A percentile compares a stretch with the other conserved stretches of the same genome.
Conservation (phyloP, 1,140 invertebrate genomes). For the Zaprionus inermis region DNA sequence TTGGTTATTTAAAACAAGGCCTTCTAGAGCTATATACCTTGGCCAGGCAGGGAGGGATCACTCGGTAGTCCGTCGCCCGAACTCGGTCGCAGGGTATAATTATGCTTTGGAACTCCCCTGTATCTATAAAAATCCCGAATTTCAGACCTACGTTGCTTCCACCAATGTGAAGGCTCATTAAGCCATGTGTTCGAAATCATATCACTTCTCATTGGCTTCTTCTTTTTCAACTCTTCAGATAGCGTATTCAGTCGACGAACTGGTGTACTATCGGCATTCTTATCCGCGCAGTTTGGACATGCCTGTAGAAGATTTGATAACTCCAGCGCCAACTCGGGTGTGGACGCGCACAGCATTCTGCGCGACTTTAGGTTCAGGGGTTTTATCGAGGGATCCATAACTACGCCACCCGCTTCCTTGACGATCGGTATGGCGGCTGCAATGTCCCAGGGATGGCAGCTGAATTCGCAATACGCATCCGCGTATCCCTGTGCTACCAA, state of each 20-base stretch:
- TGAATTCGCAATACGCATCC: slow-evolving; percentile 27
- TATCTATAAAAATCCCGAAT: no score
- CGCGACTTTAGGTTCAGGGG: slow-evolving; percentile 20
- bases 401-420: slow-evolving; percentile 20
- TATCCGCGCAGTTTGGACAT: background rate
- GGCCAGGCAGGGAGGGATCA: slow-evolving; percentile 17
- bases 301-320: background rate
- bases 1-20: slow-evolving; percentile 15
- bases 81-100: background rate
- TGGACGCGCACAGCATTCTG: slow-evolving; percentile 16
- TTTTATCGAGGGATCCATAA: slow-evolving; percentile 13
- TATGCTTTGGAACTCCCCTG: no score
- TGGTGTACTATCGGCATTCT: no score
- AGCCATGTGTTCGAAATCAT: no score
- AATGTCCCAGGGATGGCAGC: slow-evolving; percentile 22
- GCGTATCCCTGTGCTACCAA: slow-evolving; percentile 27
- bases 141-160: no score
- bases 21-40: slow-evolving; percentile 5
- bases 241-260: no score
- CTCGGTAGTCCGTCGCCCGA: background rate
- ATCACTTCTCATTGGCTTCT: background rate
- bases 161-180: no score
- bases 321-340: slow-evolving; percentile 16
- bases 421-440: slow-evolving; percentile 15
- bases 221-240: background rate